Evolutionary conservation across 1,140 invertebrate species (phyloP).

Genomic region (Drosophila bocki): DNA sequence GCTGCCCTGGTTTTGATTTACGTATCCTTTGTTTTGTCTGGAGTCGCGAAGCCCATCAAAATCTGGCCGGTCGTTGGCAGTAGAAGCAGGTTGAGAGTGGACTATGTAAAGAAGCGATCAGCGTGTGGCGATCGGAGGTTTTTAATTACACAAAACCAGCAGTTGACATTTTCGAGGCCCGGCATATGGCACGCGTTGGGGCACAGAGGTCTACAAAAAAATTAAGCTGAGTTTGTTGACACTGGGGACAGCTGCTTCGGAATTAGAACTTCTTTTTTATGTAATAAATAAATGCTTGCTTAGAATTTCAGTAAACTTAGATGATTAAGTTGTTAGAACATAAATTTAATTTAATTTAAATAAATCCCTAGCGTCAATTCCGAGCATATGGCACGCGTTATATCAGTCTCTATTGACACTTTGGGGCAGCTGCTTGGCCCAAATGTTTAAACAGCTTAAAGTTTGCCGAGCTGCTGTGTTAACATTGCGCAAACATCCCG

Average conservation of each 20-base stretch:
- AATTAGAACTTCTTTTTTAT: neutral
- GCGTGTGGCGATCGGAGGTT: slow-evolving; percentile 62
- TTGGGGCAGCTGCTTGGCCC: slow-evolving; percentile 43
- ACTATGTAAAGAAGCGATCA: slow-evolving; percentile 69
- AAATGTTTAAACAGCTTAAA: slow-evolving; percentile 59
- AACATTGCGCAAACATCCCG: slow-evolving; percentile 76
- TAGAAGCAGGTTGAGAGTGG: slow-evolving; percentile 57
- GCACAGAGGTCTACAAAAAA: slow-evolving; percentile 18
- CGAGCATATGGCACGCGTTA: neutral
- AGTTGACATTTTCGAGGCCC: slow-evolving; percentile 39
- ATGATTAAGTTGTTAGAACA: neutral
- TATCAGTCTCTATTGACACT: slow-evolving; percentile 26
- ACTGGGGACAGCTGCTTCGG: slow-evolving; percentile 48
- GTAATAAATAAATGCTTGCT: neutral
- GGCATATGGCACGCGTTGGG: slow-evolving; percentile 78
- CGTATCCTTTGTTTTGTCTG: slow-evolving; percentile 31
- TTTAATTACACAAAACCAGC: slow-evolving; percentile 70
- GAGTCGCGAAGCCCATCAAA: slow-evolving; percentile 80
- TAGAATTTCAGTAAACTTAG: no score
- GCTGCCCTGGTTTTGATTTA: slow-evolving; percentile 53
- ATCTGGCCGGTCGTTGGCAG: slow-evolving; percentile 60
- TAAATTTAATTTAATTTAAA: no score
- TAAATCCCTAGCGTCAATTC: no score
- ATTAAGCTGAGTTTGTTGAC: slow-evolving; percentile 62
- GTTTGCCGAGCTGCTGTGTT: slow-evolving; percentile 65